These are phyloP conservation scores for Pygoscelis adeliae DNA, from an alignment of 2,113 vertebrate species.

Conservation along the genomic window DNA sequence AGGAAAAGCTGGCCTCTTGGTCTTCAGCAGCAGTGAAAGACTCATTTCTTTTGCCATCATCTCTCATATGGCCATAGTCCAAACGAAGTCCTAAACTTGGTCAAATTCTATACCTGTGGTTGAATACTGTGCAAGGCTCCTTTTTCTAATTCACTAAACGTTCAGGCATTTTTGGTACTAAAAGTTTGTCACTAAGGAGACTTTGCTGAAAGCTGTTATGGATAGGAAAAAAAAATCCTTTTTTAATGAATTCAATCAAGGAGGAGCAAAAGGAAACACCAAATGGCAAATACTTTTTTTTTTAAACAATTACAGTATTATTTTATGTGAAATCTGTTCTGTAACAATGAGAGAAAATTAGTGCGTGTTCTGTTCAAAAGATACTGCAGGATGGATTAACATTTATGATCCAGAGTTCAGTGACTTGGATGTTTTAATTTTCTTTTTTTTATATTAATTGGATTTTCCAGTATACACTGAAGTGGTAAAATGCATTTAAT, in stretches of 20 bases:
- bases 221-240: not conserved
- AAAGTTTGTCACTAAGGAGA: not conserved
- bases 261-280: constrained; percentile 30
- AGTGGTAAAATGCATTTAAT: constrained; percentile 70
- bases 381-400: constrained; percentile 65
- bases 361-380: constrained; percentile 40
- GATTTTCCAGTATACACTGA: constrained; percentile 67
- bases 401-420: constrained; percentile 67
- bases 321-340: constrained; percentile 71
- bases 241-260: constrained; percentile 36
- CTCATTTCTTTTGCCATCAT: not conserved
- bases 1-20: not conserved
- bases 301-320: constrained; percentile 50
- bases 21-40: not conserved
- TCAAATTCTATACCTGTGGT: not conserved
- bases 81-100: not conserved
- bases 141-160: not conserved
- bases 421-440: constrained; percentile 64
- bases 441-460: constrained; percentile 71
- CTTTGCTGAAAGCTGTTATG: not conserved
- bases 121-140: not conserved
- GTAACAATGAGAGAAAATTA: constrained; percentile 69
- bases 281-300: constrained; percentile 59
- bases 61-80: not conserved
- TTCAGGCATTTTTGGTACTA: not conserved